Percentiles rank a stretch among this genome's conserved stretches.
Evolutionary conservation across 2,797 vertebrate genomes (phyloP).

Genomic region (Helicolenus hilgendorfi): DNA sequence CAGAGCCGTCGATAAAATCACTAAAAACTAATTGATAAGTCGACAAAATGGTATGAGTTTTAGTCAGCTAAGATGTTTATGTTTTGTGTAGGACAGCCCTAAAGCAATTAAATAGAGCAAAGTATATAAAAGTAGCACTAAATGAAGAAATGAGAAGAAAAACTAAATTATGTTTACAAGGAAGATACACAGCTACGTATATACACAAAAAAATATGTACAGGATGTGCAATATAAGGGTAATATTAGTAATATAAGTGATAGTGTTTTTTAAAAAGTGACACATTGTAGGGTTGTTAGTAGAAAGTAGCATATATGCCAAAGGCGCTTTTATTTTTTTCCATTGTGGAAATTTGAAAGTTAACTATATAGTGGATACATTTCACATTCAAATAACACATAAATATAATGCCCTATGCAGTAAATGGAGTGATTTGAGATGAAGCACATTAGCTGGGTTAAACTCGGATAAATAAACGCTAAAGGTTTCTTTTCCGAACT

Average conservation of each 20-base stretch:
- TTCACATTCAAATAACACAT: not conserved
- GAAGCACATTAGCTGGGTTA: not conserved
- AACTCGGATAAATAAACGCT: not conserved
- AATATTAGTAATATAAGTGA: not conserved
- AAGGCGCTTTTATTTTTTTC: not conserved
- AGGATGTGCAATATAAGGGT: not conserved
- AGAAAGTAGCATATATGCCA: not conserved
- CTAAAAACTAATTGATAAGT: too few species aligned
- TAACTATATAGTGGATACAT: not conserved
- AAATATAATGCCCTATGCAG: not conserved
- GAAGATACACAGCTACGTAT: not conserved
- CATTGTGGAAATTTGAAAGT: not conserved
- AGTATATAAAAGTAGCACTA: not conserved
- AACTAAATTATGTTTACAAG: not conserved
- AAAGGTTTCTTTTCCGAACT: not conserved
- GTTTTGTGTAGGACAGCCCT: too few species aligned
- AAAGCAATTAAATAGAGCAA: not conserved
- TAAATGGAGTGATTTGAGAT: not conserved
- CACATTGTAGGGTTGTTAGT: not conserved
- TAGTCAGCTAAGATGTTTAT: too few species aligned
- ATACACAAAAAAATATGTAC: not conserved
- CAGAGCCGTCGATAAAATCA: too few species aligned
- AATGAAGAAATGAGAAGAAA: not conserved
- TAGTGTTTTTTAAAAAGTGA: not conserved
- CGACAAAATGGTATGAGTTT: too few species aligned